Evolutionary conservation across 2,797 vertebrate genomes (phyloP), one percentile per base, ranked within the genome.

Genomic region (Hylomyscus alleni): DNA sequence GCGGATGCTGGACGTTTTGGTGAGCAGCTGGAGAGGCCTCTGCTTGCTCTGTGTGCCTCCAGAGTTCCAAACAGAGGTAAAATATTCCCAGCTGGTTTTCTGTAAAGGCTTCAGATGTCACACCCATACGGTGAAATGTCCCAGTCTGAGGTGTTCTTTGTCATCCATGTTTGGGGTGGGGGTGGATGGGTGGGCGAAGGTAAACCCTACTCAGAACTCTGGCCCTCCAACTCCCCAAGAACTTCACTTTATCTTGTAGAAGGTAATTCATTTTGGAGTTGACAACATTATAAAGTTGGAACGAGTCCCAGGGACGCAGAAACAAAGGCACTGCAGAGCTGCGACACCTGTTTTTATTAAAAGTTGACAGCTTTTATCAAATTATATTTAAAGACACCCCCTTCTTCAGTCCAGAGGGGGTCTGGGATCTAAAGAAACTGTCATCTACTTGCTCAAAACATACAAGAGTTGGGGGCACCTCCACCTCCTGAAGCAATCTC

Each of bases 321-420:
- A 76, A 67, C 19, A 90, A 80, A 94, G 94, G 78, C 95, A 50
- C 93, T 76, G 92, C 80, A 78, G 93, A 90, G 54, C 89, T 37
- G 80, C 50, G 89, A 96, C 94, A 96, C 94, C 97, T 91, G 93
- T 88, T 97, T 97, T 97, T 89, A 97, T 97, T 96, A 95, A 95
- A 94, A 93, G 93, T 96, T 97, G 96, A 97, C 91, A 93, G 77
- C 56, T 50, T 93, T 96, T 88, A 96, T 95, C 87, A 93, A 98
- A 93, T 72, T 76, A 82, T 91, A 95, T 94, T 82, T 95, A 94
- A 75, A 88, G 76, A 67, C 2, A 20, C 52, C 29, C 29, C 29
- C 60, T 85, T 83, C 93, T 67, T 4, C 14, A 14, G 81, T 90
- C 72, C 76, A 31, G 67, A 73, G 58, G 3, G 72, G 78, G 75